Base-by-base conservation (phyloP, 2,113 vertebrate genomes). In the Phyllostomus discolor region DNA sequence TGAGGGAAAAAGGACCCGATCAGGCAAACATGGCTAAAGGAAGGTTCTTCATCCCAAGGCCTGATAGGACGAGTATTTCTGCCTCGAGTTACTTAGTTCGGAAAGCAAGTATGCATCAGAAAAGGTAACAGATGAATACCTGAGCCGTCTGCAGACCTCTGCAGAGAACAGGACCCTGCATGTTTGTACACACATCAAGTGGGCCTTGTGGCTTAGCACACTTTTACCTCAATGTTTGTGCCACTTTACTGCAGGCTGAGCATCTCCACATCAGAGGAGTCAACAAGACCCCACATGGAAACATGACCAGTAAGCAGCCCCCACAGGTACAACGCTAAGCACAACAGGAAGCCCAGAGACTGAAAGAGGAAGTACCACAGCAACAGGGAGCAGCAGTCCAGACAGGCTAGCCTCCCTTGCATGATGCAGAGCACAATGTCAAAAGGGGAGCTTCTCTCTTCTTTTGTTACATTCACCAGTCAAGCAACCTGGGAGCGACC, bases 341-440 rank as follows among this genome's bases (percentile, higher is more conserved):
- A 87, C 38, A 85, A 79, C 66, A 95, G 91, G 89, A 97, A 95
- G 92, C 46, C 88, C 11, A 33, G 35, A 91, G 54, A 93, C 26
- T 82, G 38, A 91, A 69, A 90, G 64, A 84, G 66, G 78, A 96
- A 95, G 79, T 76, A 15, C 41, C 43, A 85, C 75, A 38, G 80
- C 41, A 86, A 69, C 75, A 62, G 10, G 48, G 43, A 64, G 24
- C 33, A 64, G 24, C 33, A 85, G 57, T 52, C 89, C 80, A 38
- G 70, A 92, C 24, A 82, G 67, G 64, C 24, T 35, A 35, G 43
- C 22, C 73, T 69, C 73, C 79, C 72, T 57, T 52, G n/a, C n/a
- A 66, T 66, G 70, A 78, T 33, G 64, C 35, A 62, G 17, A 69
- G 72, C 67, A 87, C 3, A 43, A 26, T 4, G 17, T 85, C 52